Evolutionary conservation across 2,113 vertebrate species (phyloP).

Genomic region (Bagarius yarrelli): DNA sequence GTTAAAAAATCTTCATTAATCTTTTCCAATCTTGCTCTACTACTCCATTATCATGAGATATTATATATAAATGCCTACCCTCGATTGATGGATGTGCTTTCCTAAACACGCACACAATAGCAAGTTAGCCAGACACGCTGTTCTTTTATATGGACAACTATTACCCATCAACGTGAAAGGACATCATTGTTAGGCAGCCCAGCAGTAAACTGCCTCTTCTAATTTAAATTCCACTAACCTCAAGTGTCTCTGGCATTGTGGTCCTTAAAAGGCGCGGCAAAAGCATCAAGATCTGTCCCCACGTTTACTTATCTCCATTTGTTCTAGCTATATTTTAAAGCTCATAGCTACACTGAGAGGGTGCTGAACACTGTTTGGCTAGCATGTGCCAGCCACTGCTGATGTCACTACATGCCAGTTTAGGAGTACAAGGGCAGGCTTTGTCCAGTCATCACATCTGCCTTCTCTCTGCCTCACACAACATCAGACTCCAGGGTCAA

Average conservation of each 20-base stretch:
- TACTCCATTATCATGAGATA: constrained; percentile 57
- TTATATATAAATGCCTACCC: constrained; percentile 46
- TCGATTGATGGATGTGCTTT: constrained; percentile 56
- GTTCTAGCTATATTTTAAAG: constrained; percentile 8
- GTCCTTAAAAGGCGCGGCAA: constrained; percentile 8
- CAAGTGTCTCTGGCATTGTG: neutral
- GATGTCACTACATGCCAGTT: constrained; percentile 58
- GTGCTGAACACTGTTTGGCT: constrained; percentile 39
- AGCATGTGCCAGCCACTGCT: constrained; percentile 58
- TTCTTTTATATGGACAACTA: constrained; percentile 61
- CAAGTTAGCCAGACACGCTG: constrained; percentile 59
- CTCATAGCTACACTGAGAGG: constrained; percentile 34
- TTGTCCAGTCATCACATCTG: constrained; percentile 56
- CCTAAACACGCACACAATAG: constrained; percentile 59
- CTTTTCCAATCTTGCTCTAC: constrained; percentile 29
- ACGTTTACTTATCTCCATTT: constrained; percentile 15
- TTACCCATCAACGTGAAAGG: constrained; percentile 59
- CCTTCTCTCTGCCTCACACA: constrained; percentile 51
- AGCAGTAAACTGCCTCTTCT: constrained; percentile 23
- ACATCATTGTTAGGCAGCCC: constrained; percentile 60
- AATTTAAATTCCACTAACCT: constrained; percentile 22
- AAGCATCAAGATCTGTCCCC: neutral
- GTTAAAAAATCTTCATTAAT: constrained; percentile 20
- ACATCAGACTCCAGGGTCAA: constrained; percentile 27
- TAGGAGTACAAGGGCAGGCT: constrained; percentile 54